A percentile compares a stretch with the other conserved stretches of the same genome.
These are phyloP conservation scores for Biston betularia DNA, from an alignment of 2,888 invertebrate species.

Conservation along the genomic window DNA sequence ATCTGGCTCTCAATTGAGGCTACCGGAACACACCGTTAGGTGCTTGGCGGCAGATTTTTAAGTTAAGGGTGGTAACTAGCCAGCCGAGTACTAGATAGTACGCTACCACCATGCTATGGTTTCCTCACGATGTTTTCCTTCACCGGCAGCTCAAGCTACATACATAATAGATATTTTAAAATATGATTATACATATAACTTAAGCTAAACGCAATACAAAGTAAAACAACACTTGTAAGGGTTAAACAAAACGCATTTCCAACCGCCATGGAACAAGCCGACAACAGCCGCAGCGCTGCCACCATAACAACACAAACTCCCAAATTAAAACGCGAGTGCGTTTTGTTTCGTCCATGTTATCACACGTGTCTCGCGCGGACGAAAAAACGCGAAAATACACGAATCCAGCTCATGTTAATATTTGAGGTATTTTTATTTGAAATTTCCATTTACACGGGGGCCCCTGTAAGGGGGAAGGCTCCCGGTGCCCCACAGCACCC, in stretches of 20 bases:
- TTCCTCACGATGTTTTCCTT: too few relatives aligned
- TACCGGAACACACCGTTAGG: too few relatives aligned
- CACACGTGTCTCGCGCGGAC: slow-evolving; percentile 64
- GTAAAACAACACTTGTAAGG: background rate
- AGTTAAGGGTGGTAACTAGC: too few relatives aligned
- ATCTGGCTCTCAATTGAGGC: too few relatives aligned
- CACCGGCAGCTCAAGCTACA: too few relatives aligned
- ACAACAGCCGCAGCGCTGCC: slow-evolving; percentile 4
- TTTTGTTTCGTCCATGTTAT: slow-evolving; percentile 60
- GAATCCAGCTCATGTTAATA: slow-evolving; percentile 85
- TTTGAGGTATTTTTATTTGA: slow-evolving; percentile 86
- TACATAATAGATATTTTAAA: too few relatives aligned
- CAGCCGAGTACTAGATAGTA: too few relatives aligned
- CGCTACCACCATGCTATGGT: too few relatives aligned
- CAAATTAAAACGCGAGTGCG: slow-evolving; percentile 32
- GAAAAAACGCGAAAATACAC: slow-evolving; percentile 77
- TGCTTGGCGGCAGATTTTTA: too few relatives aligned
- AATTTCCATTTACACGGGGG: slow-evolving; percentile 84
- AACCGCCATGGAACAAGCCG: background rate
- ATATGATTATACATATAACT: background rate
- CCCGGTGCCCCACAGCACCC: slow-evolving; percentile 74
- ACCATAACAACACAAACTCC: slow-evolving; percentile 14
- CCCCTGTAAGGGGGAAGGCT: slow-evolving; percentile 48
- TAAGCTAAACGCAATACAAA: background rate
- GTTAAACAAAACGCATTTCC: slow-evolving; percentile 14